A percentile compares a stretch with the other conserved stretches of the same genome.
These are phyloP conservation scores for Tetranychus urticae DNA, from an alignment of 1,140 invertebrate species.

Conservation along the genomic window DNA sequence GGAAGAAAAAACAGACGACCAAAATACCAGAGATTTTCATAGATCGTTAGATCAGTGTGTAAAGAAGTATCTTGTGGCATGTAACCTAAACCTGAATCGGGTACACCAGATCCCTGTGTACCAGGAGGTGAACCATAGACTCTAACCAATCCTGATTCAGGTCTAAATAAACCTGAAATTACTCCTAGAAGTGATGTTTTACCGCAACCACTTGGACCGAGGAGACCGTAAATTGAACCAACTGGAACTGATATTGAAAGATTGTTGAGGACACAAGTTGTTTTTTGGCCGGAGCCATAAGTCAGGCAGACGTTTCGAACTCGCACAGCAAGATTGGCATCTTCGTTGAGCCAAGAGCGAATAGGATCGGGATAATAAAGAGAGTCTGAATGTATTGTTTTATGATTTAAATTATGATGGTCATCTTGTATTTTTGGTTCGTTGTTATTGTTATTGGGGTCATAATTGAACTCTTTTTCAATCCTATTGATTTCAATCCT, in stretches of 20 bases:
- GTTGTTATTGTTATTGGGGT: too few relatives aligned
- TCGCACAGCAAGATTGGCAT: background rate
- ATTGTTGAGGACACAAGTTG: background rate
- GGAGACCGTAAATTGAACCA: background rate
- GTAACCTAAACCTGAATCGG: conserved; percentile 11
- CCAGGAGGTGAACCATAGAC: conserved; percentile 17
- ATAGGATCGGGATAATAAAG: background rate
- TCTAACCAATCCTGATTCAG: conserved; percentile 17
- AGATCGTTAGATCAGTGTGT: conserved; percentile 77
- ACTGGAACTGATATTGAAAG: background rate
- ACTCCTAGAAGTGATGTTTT: conserved; percentile 23
- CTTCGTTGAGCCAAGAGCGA: background rate
- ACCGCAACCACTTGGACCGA: conserved; percentile 24
- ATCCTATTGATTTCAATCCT: too few relatives aligned
- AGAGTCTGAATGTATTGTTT: too few relatives aligned
- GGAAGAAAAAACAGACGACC: conserved; percentile 77
- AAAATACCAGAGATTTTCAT: conserved; percentile 82
- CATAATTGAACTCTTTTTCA: too few relatives aligned
- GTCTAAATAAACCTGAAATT: conserved; percentile 18
- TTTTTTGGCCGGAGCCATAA: background rate
- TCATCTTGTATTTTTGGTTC: too few relatives aligned
- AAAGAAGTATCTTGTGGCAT: conserved; percentile 45
- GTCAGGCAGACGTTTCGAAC: background rate
- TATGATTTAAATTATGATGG: too few relatives aligned
- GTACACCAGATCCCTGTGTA: conserved; percentile 14